Base-by-base conservation (phyloP, 2,113 vertebrate genomes). In the Carassius gibelio region DNA sequence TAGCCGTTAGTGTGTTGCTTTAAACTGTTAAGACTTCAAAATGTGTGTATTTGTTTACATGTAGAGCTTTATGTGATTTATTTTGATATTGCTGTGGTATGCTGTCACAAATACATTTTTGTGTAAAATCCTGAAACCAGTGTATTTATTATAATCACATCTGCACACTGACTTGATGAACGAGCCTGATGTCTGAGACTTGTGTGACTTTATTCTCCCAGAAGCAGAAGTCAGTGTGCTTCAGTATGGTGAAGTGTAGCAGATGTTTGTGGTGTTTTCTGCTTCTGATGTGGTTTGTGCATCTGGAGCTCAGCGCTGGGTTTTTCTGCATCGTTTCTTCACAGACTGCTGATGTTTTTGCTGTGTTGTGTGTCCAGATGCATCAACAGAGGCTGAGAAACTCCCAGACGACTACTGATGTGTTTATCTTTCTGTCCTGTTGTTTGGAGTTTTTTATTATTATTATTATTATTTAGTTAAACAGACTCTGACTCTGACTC, bases 251-350 rank as follows among this genome's bases (percentile, higher is more conserved):
- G 36, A 42, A n/a, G 9, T 48, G 11, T 14, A 21, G 11, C 71
- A 74, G 71, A 48, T 45, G 21, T 75, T 52, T 9, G 23, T 30
- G 30, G 30, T 30, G 30, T 30, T 30, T 30, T 45, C 45, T 52
- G n/a, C 45, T 52, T 50, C 74, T 74, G 36, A 15, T 75, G 42
- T 26, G 69, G 48, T 52, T 75, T 75, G 21, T 30, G 74, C 72
- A 26, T 75, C 42, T 72, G 69, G 42, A 5, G 17, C 36, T 42
- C 36, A 26, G n/a, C 13, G 1, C 72, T 26, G n/a, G 38, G 4
- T 13, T 19, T 36, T 26, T 48, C 6, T 36, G 66, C 30, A 13
- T 69, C 1, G 1, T 36, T 69, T 69, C 66, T 36, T 36, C 30
- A 5, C 8, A 23, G 61, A n/a, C n/a, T 4, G 8, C 61, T 64